Evolutionary conservation across 1,140 invertebrate species (phyloP), one percentile per base, ranked within the genome.

Genomic region (Chironomus striatipennis): DNA sequence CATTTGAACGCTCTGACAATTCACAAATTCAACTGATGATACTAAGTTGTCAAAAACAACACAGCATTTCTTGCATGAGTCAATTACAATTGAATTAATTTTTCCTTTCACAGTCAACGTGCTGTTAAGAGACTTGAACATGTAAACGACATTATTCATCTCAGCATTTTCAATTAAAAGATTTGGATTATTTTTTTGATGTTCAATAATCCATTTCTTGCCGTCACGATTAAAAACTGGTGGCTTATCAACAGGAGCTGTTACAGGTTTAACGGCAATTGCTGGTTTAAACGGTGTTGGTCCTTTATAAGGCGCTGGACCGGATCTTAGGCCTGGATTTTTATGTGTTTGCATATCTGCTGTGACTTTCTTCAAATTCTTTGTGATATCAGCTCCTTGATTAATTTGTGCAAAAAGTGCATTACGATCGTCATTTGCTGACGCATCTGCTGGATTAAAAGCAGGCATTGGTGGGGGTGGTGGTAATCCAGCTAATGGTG

Each of bases 331-430:
- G 17, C 86, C 86, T 0, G 97, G 91, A 86, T 99, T 99, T 86
- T 99, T 99, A 84, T 99, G 98, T 2, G 97, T 99, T 84, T 99
- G 96, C 96, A 98, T 98, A 42, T 99, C 96, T 10, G 90, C 86
- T 15, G 96, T 96, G n/a, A 99, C 96, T 84, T 95, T 96, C 82
- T 95, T 96, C 77, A 98, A 86, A 80, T 93, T 88, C 85, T 89
- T 93, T 7, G 98, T 98, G 76, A 99, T 93, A 78, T 89, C 90
- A 78, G 91, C 90, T 74, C 98, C 98, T 80, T 93, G 91, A 86
- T 98, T 99, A 76, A 99, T 91, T 81, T 96, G 88, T 7, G 92
- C 92, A 84, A 99, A 98, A 43, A 99, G 86, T 2, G 94, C 95
- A 77, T 90, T 92, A 78, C 94, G 86, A 75, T 93, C 92, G 78